Conservation (phyloP, 2,113 vertebrate genomes). For the Heterocephalus glaber region DNA sequence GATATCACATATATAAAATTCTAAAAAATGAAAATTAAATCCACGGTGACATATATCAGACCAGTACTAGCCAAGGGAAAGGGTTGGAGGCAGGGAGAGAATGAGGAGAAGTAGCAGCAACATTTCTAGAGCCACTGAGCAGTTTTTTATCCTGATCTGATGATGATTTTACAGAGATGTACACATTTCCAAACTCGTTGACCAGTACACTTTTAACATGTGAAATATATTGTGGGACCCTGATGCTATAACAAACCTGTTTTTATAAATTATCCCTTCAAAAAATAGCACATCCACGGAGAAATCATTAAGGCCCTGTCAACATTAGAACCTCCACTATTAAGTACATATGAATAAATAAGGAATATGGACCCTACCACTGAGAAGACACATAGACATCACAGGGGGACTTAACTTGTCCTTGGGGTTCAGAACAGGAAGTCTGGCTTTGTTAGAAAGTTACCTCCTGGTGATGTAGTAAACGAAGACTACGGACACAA, state of each 20-base stretch:
- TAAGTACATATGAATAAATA: not conserved
- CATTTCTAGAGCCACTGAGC: not conserved
- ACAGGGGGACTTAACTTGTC: not conserved
- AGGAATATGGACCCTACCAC: not conserved
- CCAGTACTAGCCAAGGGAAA: not conserved
- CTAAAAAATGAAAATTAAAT: constrained; percentile 10
- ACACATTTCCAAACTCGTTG: not conserved
- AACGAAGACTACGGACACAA: not conserved
- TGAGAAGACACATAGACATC: not conserved
- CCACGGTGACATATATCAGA: not conserved
- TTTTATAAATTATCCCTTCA: not conserved
- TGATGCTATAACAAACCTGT: not conserved
- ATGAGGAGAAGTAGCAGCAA: not conserved
- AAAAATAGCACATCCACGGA: not conserved
- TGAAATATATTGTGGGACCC: constrained; percentile 2
- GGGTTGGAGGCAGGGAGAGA: not conserved
- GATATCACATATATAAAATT: not conserved
- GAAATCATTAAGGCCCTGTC: not conserved
- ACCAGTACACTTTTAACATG: not conserved
- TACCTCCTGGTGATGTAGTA: not conserved
- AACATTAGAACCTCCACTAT: constrained; percentile 4
- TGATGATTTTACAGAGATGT: not conserved
- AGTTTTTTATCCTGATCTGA: not conserved
- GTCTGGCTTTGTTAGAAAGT: not conserved
- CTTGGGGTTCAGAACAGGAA: not conserved